Percentiles rank a stretch among this genome's conserved stretches.
phyloP scores from a whole-genome alignment of 2,888 invertebrate genomes.

The Drosophila aldrichi region DNA sequence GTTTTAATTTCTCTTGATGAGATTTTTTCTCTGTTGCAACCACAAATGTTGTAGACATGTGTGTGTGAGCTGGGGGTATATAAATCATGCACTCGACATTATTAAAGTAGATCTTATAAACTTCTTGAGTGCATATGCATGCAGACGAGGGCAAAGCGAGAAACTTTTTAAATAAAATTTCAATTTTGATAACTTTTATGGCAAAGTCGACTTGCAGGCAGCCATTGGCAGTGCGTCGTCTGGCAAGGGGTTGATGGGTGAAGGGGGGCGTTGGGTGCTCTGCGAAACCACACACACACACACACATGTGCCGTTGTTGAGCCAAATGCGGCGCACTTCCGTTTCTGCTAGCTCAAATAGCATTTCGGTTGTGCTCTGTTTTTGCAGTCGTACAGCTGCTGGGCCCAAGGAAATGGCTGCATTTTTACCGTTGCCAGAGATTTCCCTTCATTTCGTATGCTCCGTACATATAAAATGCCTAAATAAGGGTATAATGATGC shows the following conservation, averaged over 20 bases:
- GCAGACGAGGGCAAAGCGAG: slow-evolving; percentile 45
- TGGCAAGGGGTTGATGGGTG: too few species aligned
- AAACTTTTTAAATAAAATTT: slow-evolving; percentile 79
- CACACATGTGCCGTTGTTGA: slow-evolving; percentile 26
- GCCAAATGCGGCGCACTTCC: slow-evolving; percentile 50
- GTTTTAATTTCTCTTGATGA: slow-evolving; percentile 77
- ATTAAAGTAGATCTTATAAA: slow-evolving; percentile 78
- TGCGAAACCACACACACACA: slow-evolving; percentile 4
- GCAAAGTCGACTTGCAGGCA: slow-evolving; percentile 31
- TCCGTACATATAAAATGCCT: background rate
- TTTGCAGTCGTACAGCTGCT: slow-evolving; percentile 25
- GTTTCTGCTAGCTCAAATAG: slow-evolving; percentile 49
- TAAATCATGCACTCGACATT: slow-evolving; percentile 78
- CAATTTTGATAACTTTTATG: slow-evolving; percentile 80
- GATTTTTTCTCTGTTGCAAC: slow-evolving; percentile 52
- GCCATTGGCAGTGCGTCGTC: background rate
- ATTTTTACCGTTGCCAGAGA: slow-evolving; percentile 66
- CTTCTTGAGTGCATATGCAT: slow-evolving; percentile 67
- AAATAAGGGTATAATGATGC: background rate
- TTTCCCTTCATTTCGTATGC: slow-evolving; percentile 44
- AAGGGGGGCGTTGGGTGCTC: background rate
- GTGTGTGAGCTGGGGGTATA: slow-evolving; percentile 11
- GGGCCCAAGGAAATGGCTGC: slow-evolving; percentile 60
- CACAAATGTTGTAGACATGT: slow-evolving; percentile 23
- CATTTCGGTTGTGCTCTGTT: slow-evolving; percentile 35